These are phyloP conservation scores for Danaus melanippus DNA, from an alignment of 1,140 invertebrate species.

Conservation along the genomic window DNA sequence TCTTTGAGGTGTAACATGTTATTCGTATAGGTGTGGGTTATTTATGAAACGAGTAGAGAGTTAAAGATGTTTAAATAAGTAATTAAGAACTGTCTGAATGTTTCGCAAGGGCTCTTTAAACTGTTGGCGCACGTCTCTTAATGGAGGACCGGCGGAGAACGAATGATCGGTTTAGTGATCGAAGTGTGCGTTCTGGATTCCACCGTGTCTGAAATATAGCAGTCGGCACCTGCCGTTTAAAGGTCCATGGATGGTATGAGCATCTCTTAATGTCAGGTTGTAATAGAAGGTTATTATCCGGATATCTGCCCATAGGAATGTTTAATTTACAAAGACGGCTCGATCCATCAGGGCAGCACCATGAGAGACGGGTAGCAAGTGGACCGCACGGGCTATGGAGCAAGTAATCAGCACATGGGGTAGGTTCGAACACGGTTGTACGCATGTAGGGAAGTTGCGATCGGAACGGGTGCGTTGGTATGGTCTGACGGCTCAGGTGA, in stretches of 20 bases:
- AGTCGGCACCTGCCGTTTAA: no score
- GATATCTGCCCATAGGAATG: conserved; percentile 48
- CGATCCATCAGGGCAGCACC: conserved; percentile 50
- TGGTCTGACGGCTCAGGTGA: conserved; percentile 32
- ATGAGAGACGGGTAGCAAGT: conserved; percentile 33
- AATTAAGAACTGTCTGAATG: conserved; percentile 55
- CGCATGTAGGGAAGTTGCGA: conserved; percentile 39
- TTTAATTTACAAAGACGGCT: conserved; percentile 52
- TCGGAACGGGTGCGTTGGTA: conserved; percentile 45
- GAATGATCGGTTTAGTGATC: neutral
- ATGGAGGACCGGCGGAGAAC: neutral
- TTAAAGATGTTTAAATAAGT: conserved; percentile 38
- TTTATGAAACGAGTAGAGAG: conserved; percentile 58
- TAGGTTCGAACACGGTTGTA: conserved; percentile 37
- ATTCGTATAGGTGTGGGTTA: conserved; percentile 65
- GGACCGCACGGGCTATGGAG: conserved; percentile 25
- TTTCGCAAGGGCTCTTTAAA: conserved; percentile 23
- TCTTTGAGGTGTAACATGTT: conserved; percentile 54
- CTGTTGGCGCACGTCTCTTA: conserved; percentile 4
- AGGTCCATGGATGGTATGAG: conserved; percentile 29
- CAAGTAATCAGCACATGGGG: conserved; percentile 42
- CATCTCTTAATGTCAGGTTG: conserved; percentile 52
- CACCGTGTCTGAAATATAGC: no score
- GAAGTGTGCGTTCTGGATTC: no score
- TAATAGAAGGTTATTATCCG: conserved; percentile 60